Conservation (phyloP, 2,113 vertebrate genomes). For the Mesoclemmys tuberculata region DNA sequence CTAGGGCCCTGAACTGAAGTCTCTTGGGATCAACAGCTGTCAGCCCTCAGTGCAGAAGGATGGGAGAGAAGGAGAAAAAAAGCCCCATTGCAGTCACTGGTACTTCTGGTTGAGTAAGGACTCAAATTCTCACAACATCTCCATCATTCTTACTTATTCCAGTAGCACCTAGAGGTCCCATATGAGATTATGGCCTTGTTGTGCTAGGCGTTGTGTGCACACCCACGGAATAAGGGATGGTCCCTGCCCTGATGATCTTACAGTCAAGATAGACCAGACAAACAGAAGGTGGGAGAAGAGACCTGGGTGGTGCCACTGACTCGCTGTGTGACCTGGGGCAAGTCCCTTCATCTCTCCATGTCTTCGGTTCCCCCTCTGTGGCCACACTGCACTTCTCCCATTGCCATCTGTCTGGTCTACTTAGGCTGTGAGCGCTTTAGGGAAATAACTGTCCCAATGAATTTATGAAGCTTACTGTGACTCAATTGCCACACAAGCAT, state of each 20-base stretch:
- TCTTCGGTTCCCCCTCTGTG: neutral
- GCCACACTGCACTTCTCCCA: neutral
- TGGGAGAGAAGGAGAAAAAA: no score
- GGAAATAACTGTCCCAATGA: neutral
- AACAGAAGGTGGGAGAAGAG: neutral
- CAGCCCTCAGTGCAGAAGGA: neutral
- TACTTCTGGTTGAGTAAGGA: neutral
- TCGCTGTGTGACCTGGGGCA: neutral
- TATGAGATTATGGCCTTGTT: neutral
- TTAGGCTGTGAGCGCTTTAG: neutral
- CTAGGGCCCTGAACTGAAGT: neutral
- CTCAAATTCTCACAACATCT: neutral
- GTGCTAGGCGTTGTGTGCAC: neutral
- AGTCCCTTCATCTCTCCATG: neutral
- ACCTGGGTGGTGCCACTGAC: neutral
- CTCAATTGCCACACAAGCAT: neutral
- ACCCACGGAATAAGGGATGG: no score
- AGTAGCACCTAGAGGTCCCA: neutral
- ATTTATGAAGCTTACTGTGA: neutral
- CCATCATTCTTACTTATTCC: neutral
- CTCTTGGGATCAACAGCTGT: no score
- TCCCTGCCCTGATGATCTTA: neutral
- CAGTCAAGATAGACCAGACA: neutral
- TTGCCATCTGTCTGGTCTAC: neutral
- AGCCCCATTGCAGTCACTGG: neutral